Conservation (phyloP, 2,113 vertebrate genomes). For the Cyprinodon tularosa region DNA sequence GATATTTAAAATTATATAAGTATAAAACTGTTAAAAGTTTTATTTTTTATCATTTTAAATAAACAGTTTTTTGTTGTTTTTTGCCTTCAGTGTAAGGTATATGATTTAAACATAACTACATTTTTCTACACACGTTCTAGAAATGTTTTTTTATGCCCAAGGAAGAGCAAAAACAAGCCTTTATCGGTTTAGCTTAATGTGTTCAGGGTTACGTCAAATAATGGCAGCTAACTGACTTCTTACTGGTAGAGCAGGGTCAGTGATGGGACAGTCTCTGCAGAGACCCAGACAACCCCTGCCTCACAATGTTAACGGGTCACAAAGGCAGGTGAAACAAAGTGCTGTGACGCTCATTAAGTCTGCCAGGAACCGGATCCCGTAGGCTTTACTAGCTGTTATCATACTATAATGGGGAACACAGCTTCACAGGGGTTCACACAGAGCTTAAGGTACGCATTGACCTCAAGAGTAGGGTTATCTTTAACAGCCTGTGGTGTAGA, state of each 20-base stretch:
- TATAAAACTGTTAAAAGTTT: no score
- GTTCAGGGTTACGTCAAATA: constrained; percentile 31
- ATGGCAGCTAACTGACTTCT: constrained; percentile 25
- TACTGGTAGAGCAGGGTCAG: not conserved
- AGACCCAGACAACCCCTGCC: constrained; percentile 2
- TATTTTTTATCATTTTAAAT: no score
- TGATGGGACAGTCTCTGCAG: constrained; percentile 14
- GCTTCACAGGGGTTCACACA: constrained; percentile 20
- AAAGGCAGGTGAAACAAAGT: constrained; percentile 28
- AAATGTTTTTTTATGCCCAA: not conserved
- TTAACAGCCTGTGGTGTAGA: constrained; percentile 8
- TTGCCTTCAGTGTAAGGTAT: no score
- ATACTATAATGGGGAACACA: constrained; percentile 57
- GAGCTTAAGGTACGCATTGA: constrained; percentile 5
- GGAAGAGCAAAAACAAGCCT: constrained; percentile 5
- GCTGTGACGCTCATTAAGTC: constrained; percentile 58
- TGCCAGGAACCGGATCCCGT: constrained; percentile 52
- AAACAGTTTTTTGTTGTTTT: no score
- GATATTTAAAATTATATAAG: no score
- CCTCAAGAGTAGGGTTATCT: constrained; percentile 1
- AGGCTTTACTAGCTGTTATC: constrained; percentile 47
- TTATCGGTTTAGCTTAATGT: not conserved
- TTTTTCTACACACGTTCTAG: not conserved
- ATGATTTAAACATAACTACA: no score
- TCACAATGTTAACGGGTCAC: constrained; percentile 47